These are phyloP conservation scores for Mellilla xanthometata DNA, from an alignment of 2,888 invertebrate species.

Conservation along the genomic window DNA sequence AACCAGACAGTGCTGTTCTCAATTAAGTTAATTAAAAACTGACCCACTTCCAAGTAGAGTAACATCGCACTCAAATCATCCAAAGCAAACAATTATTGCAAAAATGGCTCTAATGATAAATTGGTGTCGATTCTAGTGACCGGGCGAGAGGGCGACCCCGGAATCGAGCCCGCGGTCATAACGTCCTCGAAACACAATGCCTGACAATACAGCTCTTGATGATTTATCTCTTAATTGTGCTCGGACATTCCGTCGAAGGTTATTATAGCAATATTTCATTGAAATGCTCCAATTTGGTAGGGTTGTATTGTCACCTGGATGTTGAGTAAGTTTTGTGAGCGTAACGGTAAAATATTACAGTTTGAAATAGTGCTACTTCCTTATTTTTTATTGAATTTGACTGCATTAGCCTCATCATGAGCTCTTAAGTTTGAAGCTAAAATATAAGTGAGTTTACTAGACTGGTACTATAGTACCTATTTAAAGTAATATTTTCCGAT, in stretches of 20 bases:
- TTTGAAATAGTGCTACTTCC: not conserved
- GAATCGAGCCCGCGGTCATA: slow-evolving; percentile 73
- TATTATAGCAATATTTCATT: slow-evolving; percentile 66
- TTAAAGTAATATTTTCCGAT: too few species aligned
- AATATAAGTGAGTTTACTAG: too few species aligned
- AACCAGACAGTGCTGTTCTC: too few species aligned
- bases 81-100: slow-evolving; percentile 78
- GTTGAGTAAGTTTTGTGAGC: slow-evolving; percentile 9
- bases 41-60: slow-evolving; percentile 49
- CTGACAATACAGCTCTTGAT: slow-evolving; percentile 53
- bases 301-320: slow-evolving; percentile 29
- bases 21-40: too few species aligned
- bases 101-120: slow-evolving; percentile 82
- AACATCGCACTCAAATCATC: slow-evolving; percentile 41
- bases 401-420: too few species aligned
- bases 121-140: slow-evolving; percentile 77
- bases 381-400: too few species aligned
- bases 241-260: slow-evolving; percentile 60
- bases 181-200: slow-evolving; percentile 74
- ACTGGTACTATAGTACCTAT: too few species aligned
- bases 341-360: slow-evolving; percentile 5
- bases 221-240: slow-evolving; percentile 80
- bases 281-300: slow-evolving; percentile 32
- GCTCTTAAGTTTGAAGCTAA: too few species aligned
- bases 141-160: slow-evolving; percentile 64